Percentiles rank a stretch among this genome's conserved stretches.
phyloP scores from a whole-genome alignment of 2,113 vertebrate genomes.

The Pseudolaguvia tuberculata region DNA sequence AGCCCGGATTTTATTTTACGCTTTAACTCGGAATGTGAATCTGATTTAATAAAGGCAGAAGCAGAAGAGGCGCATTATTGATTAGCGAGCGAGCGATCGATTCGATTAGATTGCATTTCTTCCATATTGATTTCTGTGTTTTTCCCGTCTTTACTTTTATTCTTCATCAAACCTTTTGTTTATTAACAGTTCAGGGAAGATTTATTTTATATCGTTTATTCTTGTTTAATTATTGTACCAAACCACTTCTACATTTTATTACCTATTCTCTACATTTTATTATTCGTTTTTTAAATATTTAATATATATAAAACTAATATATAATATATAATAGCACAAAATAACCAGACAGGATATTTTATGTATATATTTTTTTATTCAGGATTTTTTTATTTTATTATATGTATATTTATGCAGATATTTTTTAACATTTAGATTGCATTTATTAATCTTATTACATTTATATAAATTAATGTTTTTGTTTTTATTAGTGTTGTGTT shows the following conservation, averaged over 20 bases:
- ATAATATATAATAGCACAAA: no score
- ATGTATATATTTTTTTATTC: no score
- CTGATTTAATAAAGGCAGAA: background rate
- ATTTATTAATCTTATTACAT: background rate
- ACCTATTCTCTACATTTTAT: background rate
- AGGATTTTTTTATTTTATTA: no score
- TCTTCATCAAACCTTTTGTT: background rate
- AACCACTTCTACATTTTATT: background rate
- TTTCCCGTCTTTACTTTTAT: background rate
- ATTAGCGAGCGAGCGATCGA: background rate
- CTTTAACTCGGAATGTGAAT: background rate
- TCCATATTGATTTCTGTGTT: background rate
- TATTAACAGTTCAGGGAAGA: background rate
- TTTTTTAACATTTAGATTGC: background rate
- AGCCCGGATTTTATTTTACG: background rate
- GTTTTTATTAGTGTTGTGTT: no score
- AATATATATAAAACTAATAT: background rate
- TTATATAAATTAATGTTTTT: no score
- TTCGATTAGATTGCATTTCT: background rate
- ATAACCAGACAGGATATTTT: no score
- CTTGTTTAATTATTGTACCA: background rate
- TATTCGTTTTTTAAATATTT: background rate
- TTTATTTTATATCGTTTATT: background rate
- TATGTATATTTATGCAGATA: background rate
- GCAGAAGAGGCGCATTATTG: background rate